Evolutionary conservation across 2,113 vertebrate species (phyloP), one percentile per base, ranked within the genome.

Genomic region (Pungitius pungitius): DNA sequence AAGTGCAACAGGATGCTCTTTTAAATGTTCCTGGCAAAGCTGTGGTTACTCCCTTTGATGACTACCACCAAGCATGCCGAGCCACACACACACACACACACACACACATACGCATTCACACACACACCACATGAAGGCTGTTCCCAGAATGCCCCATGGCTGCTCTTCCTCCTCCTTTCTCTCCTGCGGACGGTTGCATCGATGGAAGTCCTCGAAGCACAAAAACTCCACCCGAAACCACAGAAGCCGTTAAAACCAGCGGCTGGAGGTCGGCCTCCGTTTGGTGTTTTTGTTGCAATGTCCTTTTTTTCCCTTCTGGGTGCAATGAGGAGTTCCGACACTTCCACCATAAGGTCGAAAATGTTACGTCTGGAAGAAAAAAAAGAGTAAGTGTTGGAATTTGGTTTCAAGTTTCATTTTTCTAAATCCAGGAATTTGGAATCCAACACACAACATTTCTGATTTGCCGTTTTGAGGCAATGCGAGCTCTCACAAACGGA

Each of bases 1-100:
- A 84, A 84, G 83, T 84, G 56, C 71, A 83, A 51, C 79, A 78
- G 83, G 81, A 84, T 76, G 77, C 33, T 66, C 75, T 79, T 76
- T 80, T 75, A 65, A 66, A 81, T 83, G 75, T 86, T 89, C 81
- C 82, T 79, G 85, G 84, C 81, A 89, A 69, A 77, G 77, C 77
- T 89, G 81, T 51, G 80, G 84, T 88, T 75, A 37, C 62, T 81
- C 39, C 60, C 52, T 86, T 83, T 89, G 77, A 87, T 84, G 79
- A 79, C 40, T 77, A 69, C 82, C 80, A 72, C 75, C 57, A 77
- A 61, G 77, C 59, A 82, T 60, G 79, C 60, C 1, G 43, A 62
- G 65, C 45, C 65, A 64, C 69, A 63, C 63, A 77, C 72, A 37
- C 52, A 42, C 73, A 54, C 71, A 42, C 49, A 40, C 57, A 55